Percentiles rank a stretch among this genome's conserved stretches.
Evolutionary conservation across 2,113 vertebrate genomes (phyloP).

Genomic region (Alethe castanea): DNA sequence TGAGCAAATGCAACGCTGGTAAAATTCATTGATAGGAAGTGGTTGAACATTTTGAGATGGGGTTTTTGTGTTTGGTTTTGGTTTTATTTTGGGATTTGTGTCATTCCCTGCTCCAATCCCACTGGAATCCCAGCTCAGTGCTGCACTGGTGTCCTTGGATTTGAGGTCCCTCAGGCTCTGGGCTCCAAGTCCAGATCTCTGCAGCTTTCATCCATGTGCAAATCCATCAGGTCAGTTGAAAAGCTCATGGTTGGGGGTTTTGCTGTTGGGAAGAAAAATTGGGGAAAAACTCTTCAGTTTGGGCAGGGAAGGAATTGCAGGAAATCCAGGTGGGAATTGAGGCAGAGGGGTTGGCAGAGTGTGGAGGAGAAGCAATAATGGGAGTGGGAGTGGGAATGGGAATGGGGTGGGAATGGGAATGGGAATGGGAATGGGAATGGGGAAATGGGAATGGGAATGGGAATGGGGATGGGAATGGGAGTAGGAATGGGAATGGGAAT

Average conservation of each 20-base stretch:
- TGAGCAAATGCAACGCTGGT: background rate
- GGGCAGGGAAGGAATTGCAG: background rate
- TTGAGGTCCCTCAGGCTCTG: background rate
- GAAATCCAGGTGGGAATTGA: background rate
- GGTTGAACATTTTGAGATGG: background rate
- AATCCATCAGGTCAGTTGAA: background rate
- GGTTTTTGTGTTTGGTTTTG: background rate
- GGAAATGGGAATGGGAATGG: too few relatives aligned
- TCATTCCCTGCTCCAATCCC: background rate
- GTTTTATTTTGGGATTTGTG: background rate
- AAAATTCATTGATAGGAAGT: background rate
- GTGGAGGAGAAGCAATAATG: background rate
- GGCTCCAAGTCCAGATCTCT: background rate
- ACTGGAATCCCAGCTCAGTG: background rate
- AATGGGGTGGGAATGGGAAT: background rate
- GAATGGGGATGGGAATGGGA: too few relatives aligned
- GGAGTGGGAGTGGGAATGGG: background rate
- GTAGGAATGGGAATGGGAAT: too few relatives aligned
- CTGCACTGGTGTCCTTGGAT: background rate
- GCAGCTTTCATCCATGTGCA: background rate
- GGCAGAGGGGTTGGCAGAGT: background rate
- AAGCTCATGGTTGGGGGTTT: background rate
- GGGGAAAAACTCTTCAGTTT: background rate
- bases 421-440: background rate
- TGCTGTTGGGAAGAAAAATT: background rate